A percentile compares a stretch with the other conserved stretches of the same genome.
These are phyloP conservation scores for Austrolebias charrua DNA, from an alignment of 2,797 vertebrate species.

Conservation along the genomic window DNA sequence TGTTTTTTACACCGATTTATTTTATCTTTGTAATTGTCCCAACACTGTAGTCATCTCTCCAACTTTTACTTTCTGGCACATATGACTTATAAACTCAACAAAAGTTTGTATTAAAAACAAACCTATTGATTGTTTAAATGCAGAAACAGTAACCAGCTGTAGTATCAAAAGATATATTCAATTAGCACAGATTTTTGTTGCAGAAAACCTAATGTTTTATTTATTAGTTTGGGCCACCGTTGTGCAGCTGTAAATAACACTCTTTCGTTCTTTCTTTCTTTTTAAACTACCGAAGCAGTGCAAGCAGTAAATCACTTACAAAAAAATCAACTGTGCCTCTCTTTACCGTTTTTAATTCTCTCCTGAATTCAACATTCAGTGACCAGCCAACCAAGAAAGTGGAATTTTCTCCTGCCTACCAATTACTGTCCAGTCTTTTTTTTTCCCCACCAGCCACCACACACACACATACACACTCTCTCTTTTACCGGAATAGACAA, in stretches of 20 bases:
- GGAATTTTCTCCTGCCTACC: constrained; percentile 42
- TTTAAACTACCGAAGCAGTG: not conserved
- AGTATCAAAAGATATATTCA: too few species aligned
- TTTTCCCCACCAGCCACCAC: not conserved
- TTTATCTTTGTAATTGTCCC: too few species aligned
- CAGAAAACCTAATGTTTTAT: not conserved
- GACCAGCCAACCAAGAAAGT: constrained; percentile 54
- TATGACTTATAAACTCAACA: too few species aligned
- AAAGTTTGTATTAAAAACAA: too few species aligned
- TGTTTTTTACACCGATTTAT: too few species aligned
- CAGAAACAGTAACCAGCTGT: too few species aligned
- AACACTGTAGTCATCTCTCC: too few species aligned
- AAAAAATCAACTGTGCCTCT: constrained; percentile 5
- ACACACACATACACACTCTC: constrained; percentile 16
- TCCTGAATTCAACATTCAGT: constrained; percentile 43
- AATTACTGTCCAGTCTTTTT: constrained; percentile 43
- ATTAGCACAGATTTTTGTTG: not conserved
- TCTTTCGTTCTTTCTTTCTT: not conserved
- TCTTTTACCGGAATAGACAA: constrained; percentile 24
- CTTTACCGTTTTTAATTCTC: constrained; percentile 37
- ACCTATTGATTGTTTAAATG: too few species aligned
- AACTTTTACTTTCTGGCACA: too few species aligned
- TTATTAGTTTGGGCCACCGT: not conserved
- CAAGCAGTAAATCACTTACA: constrained; percentile 35
- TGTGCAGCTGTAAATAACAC: not conserved